A percentile compares a stretch with the other conserved stretches of the same genome.
Conservation (phyloP, 2,888 invertebrate genomes). For the Phengaris alcon region DNA sequence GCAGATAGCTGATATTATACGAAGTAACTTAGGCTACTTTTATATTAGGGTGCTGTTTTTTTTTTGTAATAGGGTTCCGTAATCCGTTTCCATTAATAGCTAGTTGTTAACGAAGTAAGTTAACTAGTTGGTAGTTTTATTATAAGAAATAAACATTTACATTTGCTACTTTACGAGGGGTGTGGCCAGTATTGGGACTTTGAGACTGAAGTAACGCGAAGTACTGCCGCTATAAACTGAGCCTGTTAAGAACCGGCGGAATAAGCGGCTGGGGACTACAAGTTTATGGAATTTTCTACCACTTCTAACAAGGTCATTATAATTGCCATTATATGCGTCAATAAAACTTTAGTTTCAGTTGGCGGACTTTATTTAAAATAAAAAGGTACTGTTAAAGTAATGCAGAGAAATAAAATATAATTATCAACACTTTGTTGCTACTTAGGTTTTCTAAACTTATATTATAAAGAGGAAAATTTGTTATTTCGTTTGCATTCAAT, state of each 20-base stretch:
- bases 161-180: conserved; percentile 25
- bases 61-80: no score
- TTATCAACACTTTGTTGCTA: no score
- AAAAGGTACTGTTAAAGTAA: no score
- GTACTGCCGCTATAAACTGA: conserved; percentile 38
- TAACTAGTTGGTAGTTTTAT: conserved; percentile 8
- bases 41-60: no score
- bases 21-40: no score
- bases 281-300: conserved; percentile 36
- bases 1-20: no score
- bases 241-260: conserved; percentile 37
- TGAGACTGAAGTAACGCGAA: conserved; percentile 32
- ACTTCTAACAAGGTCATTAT: conserved; percentile 17
- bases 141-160: conserved; percentile 16
- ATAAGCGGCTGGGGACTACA: conserved; percentile 34
- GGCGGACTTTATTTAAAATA: neutral
- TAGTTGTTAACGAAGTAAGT: neutral
- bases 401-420: no score
- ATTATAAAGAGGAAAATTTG: no score
- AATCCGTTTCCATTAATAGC: no score
- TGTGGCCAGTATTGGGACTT: conserved; percentile 30
- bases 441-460: no score
- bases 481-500: no score
- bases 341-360: conserved; percentile 21
- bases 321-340: neutral